phyloP scores from a whole-genome alignment of 1,140 invertebrate genomes.

The Drosophila kepulauana region DNA sequence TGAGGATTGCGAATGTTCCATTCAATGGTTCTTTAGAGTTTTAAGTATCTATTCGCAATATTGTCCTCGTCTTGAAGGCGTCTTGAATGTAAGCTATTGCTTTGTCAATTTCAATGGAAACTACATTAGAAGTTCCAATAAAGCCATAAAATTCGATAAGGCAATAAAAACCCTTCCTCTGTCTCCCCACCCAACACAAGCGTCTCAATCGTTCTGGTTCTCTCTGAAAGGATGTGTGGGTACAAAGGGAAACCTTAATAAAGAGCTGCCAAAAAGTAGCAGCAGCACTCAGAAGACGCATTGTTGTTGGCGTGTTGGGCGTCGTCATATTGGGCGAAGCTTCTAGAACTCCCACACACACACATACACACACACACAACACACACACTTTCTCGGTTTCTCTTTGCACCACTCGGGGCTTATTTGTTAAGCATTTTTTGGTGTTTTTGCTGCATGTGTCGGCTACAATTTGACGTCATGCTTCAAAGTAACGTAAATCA shows the following conservation, averaged over 20 bases:
- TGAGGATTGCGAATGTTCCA: not conserved
- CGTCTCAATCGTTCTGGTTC: not conserved
- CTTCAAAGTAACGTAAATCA: constrained; percentile 77
- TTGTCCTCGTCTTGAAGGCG: not conserved
- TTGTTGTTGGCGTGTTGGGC: constrained; percentile 54
- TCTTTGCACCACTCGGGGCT: constrained; percentile 39
- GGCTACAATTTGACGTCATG: constrained; percentile 78
- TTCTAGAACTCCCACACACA: constrained; percentile 62
- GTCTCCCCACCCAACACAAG: not conserved
- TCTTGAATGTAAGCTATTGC: constrained; percentile 20
- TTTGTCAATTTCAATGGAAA: constrained; percentile 55
- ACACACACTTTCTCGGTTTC: not conserved
- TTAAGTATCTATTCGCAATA: not conserved
- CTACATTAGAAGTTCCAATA: constrained; percentile 70
- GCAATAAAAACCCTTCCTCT: constrained; percentile 63
- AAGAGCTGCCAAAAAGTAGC: constrained; percentile 76
- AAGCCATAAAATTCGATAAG: constrained; percentile 79
- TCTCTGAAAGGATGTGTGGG: not conserved
- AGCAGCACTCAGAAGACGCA: constrained; percentile 55
- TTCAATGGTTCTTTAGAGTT: not conserved
- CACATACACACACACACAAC: constrained; percentile 25
- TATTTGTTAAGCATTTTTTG: constrained; percentile 74
- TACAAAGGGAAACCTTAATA: constrained; percentile 64
- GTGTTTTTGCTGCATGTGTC: constrained; percentile 43
- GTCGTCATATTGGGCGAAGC: no score